These are phyloP conservation scores for Micromys minutus DNA, from an alignment of 2,113 vertebrate species.

Conservation along the genomic window DNA sequence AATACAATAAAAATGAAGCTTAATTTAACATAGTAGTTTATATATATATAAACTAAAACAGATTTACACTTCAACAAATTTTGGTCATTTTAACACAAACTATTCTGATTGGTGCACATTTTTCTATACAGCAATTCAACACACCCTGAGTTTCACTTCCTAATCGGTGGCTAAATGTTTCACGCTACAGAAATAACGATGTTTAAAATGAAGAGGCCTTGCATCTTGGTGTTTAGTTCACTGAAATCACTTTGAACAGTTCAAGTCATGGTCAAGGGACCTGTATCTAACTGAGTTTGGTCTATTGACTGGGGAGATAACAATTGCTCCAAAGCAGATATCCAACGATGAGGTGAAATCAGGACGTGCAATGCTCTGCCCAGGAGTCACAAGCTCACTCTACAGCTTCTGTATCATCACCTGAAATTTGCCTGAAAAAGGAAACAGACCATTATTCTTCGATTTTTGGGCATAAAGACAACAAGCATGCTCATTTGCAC, in stretches of 20 bases:
- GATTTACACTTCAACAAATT: constrained; percentile 36
- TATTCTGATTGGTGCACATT: constrained; percentile 37
- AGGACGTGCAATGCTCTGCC: constrained; percentile 60
- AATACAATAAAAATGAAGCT: constrained; percentile 65
- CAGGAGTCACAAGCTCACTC: constrained; percentile 66
- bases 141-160: constrained; percentile 61
- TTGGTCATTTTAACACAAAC: constrained; percentile 54
- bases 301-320: constrained; percentile 51
- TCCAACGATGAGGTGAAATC: constrained; percentile 55
- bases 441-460: constrained; percentile 57
- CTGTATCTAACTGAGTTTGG: constrained; percentile 37
- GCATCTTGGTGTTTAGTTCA: constrained; percentile 36
- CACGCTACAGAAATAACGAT: constrained; percentile 44
- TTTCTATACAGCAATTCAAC: constrained; percentile 48
- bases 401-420: constrained; percentile 98
- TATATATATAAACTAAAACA: constrained; percentile 62
- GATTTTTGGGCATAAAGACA: constrained; percentile 24
- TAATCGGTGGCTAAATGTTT: constrained; percentile 26
- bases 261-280: constrained; percentile 1
- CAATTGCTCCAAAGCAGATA: constrained; percentile 34
- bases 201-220: constrained; percentile 52
- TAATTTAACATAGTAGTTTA: constrained; percentile 30
- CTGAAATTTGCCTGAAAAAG: constrained; percentile 95
- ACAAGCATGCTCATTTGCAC: neutral
- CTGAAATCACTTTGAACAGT: constrained; percentile 60